These are phyloP conservation scores for Alethe diademata DNA, from an alignment of 2,113 vertebrate species.

Conservation along the genomic window DNA sequence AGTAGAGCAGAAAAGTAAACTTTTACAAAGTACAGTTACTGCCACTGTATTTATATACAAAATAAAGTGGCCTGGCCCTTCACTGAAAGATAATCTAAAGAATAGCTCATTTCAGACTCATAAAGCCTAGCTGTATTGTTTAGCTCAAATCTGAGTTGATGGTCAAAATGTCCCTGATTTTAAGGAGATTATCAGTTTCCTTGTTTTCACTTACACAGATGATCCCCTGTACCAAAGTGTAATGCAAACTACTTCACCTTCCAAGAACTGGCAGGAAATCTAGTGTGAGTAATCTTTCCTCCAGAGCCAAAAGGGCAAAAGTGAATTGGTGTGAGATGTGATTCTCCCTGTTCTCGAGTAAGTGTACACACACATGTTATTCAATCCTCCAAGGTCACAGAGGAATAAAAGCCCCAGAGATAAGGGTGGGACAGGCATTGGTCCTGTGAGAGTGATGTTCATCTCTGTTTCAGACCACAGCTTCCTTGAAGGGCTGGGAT, in stretches of 20 bases:
- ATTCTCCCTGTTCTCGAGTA: not conserved
- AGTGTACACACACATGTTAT: not conserved
- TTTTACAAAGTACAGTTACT: not conserved
- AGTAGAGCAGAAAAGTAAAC: not conserved
- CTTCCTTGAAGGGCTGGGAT: not conserved
- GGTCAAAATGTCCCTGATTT: not conserved
- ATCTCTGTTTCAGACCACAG: not conserved
- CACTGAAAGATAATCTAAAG: not conserved
- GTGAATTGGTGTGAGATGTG: not conserved
- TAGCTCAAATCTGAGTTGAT: not conserved
- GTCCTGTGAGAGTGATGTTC: not conserved
- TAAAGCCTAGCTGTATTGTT: not conserved
- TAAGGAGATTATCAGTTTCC: not conserved
- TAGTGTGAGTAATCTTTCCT: not conserved
- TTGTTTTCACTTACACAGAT: not conserved
- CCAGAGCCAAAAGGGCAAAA: not conserved
- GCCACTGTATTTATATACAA: not conserved
- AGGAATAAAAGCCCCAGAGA: not conserved
- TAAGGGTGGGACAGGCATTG: not conserved
- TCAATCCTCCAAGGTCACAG: not conserved
- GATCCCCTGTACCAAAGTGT: not conserved
- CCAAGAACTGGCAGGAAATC: not conserved
- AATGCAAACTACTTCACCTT: not conserved
- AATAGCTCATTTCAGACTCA: not conserved
- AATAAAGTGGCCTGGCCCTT: not conserved